Conservation (phyloP, 2,888 invertebrate genomes). For the Leucophenga maculata region DNA sequence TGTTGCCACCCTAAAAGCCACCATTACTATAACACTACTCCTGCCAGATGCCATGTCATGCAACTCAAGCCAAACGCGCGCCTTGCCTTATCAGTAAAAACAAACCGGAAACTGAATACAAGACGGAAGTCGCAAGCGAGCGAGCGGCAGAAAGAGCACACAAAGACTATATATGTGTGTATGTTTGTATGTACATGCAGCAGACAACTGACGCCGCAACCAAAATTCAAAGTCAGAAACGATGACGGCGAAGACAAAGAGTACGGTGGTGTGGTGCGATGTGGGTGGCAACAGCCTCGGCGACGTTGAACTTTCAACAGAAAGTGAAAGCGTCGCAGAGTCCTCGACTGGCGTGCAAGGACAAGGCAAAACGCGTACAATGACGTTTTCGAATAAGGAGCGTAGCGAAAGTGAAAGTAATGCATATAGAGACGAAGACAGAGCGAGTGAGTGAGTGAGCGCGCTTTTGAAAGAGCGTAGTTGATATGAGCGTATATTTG, state of each 20-base stretch:
- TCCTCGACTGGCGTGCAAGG: conserved; percentile 44
- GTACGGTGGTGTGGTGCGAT: too few species aligned
- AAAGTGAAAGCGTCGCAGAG: conserved; percentile 56
- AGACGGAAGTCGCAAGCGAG: conserved; percentile 58
- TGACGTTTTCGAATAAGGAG: conserved; percentile 12
- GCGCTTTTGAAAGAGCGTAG: too few species aligned
- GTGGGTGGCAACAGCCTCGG: not conserved
- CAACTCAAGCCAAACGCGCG: conserved; percentile 6
- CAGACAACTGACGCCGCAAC: conserved; percentile 6
- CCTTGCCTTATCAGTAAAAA: conserved; percentile 60
- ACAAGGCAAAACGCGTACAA: conserved; percentile 47
- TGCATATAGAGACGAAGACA: not conserved
- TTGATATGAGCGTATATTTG: too few species aligned
- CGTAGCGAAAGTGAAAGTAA: conserved; percentile 42
- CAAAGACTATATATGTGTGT: conserved; percentile 16
- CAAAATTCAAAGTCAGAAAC: conserved; percentile 14
- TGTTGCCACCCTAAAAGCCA: not conserved
- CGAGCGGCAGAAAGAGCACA: conserved; percentile 14
- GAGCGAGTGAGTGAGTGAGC: not conserved
- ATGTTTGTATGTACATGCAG: not conserved
- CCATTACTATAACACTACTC: not conserved
- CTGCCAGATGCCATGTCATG: not conserved
- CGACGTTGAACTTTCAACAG: conserved; percentile 57
- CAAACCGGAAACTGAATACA: conserved; percentile 65
- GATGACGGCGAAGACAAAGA: not conserved